A percentile compares a stretch with the other conserved stretches of the same genome.
Evolutionary conservation across 1,140 invertebrate species (phyloP).

Genomic region (Drosophila willistoni): DNA sequence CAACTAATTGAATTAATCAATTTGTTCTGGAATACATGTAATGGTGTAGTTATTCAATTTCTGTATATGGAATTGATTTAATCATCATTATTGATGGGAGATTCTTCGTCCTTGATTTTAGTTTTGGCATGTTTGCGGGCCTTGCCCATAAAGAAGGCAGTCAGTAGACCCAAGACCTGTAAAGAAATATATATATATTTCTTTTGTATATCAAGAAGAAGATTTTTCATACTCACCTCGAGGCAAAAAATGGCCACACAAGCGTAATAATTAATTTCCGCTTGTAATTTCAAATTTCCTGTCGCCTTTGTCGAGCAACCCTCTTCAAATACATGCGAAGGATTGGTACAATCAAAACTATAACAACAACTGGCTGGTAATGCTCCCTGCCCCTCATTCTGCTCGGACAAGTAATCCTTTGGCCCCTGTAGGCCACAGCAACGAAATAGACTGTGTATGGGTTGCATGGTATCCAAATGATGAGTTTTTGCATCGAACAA

Average conservation of each 20-base stretch:
- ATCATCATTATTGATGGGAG: conserved; percentile 61
- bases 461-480: conserved; percentile 61
- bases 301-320: conserved; percentile 61
- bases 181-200: conserved; percentile 5
- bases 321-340: conserved; percentile 57
- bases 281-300: conserved; percentile 45
- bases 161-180: conserved; percentile 54
- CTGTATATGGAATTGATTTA: conserved; percentile 15
- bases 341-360: conserved; percentile 60
- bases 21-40: conserved; percentile 18
- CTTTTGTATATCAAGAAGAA: too few species aligned
- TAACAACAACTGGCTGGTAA: conserved; percentile 73
- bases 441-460: conserved; percentile 65
- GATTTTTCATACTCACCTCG: conserved; percentile 30
- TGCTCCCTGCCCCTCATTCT: conserved; percentile 41
- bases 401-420: conserved; percentile 62
- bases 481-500: conserved; percentile 48
- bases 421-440: conserved; percentile 74
- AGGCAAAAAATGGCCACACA: conserved; percentile 55
- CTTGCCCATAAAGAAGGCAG: conserved; percentile 62
- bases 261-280: conserved; percentile 61
- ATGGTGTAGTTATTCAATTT: conserved; percentile 14
- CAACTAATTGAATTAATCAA: conserved; percentile 48
- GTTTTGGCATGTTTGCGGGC: conserved; percentile 61
- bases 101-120: conserved; percentile 68